Conservation (phyloP, 2,113 vertebrate genomes). For the Onychostoma macrolepis region DNA sequence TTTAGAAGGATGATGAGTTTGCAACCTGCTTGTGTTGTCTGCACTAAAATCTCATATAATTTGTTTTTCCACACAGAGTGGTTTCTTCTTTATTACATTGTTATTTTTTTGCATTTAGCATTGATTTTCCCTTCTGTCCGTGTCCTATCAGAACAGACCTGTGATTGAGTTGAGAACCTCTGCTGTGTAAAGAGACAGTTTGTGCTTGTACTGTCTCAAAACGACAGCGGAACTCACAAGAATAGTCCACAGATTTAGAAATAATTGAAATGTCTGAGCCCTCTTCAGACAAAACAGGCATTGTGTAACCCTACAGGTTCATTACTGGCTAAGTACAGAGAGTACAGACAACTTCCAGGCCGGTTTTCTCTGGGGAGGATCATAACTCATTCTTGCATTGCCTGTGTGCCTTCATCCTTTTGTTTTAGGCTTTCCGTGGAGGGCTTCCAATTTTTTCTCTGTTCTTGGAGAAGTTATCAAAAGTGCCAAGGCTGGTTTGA, state of each 20-base stretch:
- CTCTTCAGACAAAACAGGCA: not conserved
- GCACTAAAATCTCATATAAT: not conserved
- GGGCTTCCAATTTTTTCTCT: not conserved
- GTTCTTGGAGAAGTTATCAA: not conserved
- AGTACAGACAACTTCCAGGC: slow-evolving; percentile 20
- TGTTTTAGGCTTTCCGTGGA: not conserved
- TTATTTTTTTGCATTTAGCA: not conserved
- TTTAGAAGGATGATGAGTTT: not conserved
- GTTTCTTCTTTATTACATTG: not conserved
- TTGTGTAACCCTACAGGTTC: not conserved
- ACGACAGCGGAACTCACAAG: not conserved
- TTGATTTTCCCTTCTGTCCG: not conserved
- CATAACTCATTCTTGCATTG: not conserved
- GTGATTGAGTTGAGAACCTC: not conserved
- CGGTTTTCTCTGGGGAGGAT: not conserved
- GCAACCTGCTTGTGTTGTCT: not conserved
- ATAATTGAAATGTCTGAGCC: not conserved
- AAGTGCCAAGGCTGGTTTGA: not conserved
- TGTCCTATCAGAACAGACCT: not conserved
- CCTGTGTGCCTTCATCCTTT: not conserved
- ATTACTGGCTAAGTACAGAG: slow-evolving; percentile 3
- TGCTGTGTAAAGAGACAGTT: not conserved
- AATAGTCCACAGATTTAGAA: not conserved
- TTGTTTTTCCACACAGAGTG: not conserved
- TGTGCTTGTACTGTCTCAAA: not conserved